Percentiles rank a stretch among this genome's conserved stretches.
phyloP scores from a whole-genome alignment of 2,113 vertebrate genomes.

The Hylia prasina region DNA sequence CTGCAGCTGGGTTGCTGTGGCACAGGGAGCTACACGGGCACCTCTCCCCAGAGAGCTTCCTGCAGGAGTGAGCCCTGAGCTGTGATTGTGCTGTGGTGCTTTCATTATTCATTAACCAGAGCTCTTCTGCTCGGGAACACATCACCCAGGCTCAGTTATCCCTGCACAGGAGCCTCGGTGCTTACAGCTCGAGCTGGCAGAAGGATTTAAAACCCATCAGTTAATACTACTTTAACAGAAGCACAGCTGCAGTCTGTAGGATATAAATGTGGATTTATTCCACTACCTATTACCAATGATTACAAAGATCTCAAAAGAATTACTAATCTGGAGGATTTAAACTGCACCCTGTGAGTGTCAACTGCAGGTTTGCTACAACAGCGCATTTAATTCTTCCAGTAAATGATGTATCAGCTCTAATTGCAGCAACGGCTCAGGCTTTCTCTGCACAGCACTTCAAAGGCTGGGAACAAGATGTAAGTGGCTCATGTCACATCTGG shows the following conservation, averaged over 20 bases:
- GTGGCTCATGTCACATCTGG: background rate
- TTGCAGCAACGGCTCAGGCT: background rate
- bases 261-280: constrained; percentile 60
- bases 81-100: background rate
- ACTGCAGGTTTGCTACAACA: constrained; percentile 29
- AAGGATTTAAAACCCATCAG: constrained; percentile 33
- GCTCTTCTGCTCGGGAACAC: background rate
- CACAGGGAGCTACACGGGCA: background rate
- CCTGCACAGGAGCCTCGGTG: background rate
- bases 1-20: background rate
- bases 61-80: background rate
- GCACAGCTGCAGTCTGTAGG: constrained; percentile 45
- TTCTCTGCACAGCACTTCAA: constrained; percentile 12
- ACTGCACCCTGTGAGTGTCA: constrained; percentile 42
- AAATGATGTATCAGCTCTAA: constrained; percentile 20
- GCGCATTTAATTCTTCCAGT: constrained; percentile 15
- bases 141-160: constrained; percentile 6
- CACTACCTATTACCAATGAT: constrained; percentile 47
- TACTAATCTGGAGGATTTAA: constrained; percentile 43
- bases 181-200: constrained; percentile 30
- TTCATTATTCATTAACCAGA: constrained; percentile 23
- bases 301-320: constrained; percentile 57
- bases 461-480: background rate
- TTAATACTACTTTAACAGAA: constrained; percentile 33
- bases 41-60: background rate